Evolutionary conservation across 1,140 invertebrate species (phyloP).

Genomic region (Scaptomyza montana): DNA sequence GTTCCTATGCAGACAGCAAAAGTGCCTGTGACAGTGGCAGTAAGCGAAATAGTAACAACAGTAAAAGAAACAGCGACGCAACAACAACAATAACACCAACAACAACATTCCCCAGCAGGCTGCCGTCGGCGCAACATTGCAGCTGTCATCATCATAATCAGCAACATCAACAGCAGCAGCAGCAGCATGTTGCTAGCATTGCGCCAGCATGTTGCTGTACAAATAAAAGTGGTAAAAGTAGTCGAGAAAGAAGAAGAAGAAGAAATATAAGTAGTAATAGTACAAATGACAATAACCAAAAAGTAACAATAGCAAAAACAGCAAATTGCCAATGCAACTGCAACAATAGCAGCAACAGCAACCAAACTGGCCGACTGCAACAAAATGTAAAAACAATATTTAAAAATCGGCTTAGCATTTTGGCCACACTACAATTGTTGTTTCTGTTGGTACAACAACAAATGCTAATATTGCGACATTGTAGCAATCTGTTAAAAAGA

Average conservation of each 20-base stretch:
- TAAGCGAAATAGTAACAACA: constrained; percentile 3
- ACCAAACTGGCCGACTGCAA: constrained; percentile 3
- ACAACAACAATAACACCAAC: constrained; percentile 13
- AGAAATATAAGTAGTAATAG: constrained; percentile 38
- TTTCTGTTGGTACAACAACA: constrained; percentile 26
- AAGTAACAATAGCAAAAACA: constrained; percentile 42
- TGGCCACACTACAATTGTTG: constrained; percentile 44
- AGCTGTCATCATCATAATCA: constrained; percentile 24
- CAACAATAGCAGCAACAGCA: constrained; percentile 18
- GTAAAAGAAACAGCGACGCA: not conserved
- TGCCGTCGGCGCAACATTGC: constrained; percentile 26
- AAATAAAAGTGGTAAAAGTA: not conserved
- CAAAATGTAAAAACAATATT: constrained; percentile 22
- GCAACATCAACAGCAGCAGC: not conserved
- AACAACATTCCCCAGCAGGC: constrained; percentile 32
- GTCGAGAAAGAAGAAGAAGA: not conserved
- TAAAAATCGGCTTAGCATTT: constrained; percentile 50
- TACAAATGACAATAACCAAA: constrained; percentile 54
- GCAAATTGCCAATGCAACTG: constrained; percentile 31
- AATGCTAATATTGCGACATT: constrained; percentile 41
- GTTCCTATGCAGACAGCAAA: constrained; percentile 20
- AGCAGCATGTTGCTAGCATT: constrained; percentile 13
- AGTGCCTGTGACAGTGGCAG: constrained; percentile 1
- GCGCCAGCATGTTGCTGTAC: constrained; percentile 47
- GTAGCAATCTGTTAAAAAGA: constrained; percentile 48